Evolutionary conservation across 2,113 vertebrate genomes (phyloP).

Genomic region (Tychaedon coryphoeus): DNA sequence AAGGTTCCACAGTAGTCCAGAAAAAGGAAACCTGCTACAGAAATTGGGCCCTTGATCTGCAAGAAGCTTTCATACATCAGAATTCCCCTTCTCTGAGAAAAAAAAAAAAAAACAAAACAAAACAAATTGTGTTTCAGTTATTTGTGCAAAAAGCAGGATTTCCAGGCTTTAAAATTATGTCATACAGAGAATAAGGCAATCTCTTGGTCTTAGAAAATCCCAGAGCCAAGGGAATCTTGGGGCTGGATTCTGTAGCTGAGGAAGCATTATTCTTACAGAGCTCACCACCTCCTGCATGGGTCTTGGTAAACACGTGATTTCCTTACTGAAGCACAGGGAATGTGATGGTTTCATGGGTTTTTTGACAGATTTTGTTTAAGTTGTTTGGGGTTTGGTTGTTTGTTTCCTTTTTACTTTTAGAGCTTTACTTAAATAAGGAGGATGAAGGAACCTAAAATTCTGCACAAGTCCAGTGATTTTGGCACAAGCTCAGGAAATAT

Average conservation of each 20-base stretch:
- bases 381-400: neutral
- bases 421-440: neutral
- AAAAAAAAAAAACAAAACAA: neutral
- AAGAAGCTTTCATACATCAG: neutral
- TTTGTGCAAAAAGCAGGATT: neutral
- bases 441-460: neutral
- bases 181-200: neutral
- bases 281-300: neutral
- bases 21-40: neutral
- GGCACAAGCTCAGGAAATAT: neutral
- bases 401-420: neutral
- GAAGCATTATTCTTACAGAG: neutral
- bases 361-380: neutral
- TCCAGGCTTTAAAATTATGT: neutral
- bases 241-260: neutral
- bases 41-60: neutral
- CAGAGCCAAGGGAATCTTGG: neutral
- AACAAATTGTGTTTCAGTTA: neutral
- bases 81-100: neutral
- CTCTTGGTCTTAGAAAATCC: neutral
- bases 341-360: neutral
- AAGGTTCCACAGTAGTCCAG: neutral
- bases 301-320: neutral
- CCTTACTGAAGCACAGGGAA: neutral
- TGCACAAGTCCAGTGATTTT: neutral